Evolutionary conservation across 2,797 vertebrate genomes (phyloP), one percentile per base, ranked within the genome.

Genomic region (Notoglanidium macrostoma): DNA sequence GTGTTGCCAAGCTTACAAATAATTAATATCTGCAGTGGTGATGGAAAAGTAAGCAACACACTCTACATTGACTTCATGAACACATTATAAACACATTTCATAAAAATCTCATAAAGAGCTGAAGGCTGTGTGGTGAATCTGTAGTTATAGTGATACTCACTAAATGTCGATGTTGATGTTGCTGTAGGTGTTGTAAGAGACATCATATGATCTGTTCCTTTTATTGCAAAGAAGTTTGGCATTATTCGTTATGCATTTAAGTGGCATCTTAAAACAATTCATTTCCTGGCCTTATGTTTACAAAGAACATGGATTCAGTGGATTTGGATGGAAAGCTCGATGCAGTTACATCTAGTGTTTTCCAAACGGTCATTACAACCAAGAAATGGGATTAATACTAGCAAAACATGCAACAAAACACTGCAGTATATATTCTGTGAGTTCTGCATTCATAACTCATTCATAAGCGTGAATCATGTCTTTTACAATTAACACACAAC

Each of bases 131-230:
- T 74, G 26, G 49, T 54, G 74, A 77, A 29, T 19, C 3, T 29
- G 73, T 76, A 51, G 46, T 21, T 32, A 78, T n/a, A 80, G 57
- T 80, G 32, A 85, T 23, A 74, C 29, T 84, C 19, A 84, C 59
- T 12, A 14, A 0, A 0, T 44, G 78, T 0, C 17, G 5, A 0
- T 44, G 5, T 9, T 63, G 35, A 0, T 63, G 35, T 0, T 81
- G 59, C 1, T 15, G 40, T 8, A 9, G 0, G 9, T 2, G 2
- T 19, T 4, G 1, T 35, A 14, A 3, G 3, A 40, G 35, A 3
- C 35, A 40, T 40, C 35, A 40, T 3, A 40, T 40, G 35, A 2
- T 40, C 35, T 40, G 9, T 1, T n/a, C 10, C 12, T 29, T 21
- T 0, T 26, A 5, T 12, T 12, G 2, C 23, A 59, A 59, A 79